Evolutionary conservation across 2,888 invertebrate species (phyloP).

Genomic region (Habroteleia sp.): DNA sequence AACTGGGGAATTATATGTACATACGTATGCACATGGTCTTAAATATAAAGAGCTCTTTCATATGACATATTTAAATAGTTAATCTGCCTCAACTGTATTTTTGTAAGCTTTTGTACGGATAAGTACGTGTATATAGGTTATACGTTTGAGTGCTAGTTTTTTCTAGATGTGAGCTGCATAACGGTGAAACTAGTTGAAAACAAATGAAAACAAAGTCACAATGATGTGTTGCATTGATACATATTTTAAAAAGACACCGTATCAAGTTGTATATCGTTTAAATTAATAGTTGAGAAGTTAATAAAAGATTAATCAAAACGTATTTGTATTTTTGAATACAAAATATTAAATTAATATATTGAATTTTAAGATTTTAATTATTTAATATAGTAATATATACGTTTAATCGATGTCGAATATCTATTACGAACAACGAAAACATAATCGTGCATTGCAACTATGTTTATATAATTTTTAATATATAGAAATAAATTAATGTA

Average conservation of each 20-base stretch:
- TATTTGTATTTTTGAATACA: too few relatives aligned
- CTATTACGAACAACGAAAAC: too few relatives aligned
- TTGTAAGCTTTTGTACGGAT: conserved; percentile 41
- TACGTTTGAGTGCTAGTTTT: conserved; percentile 13
- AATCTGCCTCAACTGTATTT: conserved; percentile 25
- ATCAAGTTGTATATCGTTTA: not conserved
- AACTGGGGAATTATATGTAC: not conserved
- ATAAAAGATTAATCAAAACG: too few relatives aligned
- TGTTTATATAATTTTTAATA: too few relatives aligned
- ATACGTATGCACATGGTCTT: conserved; percentile 1
- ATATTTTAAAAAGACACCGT: too few relatives aligned
- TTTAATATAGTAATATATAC: too few relatives aligned
- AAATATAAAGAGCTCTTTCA: conserved; percentile 7
- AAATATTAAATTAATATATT: too few relatives aligned
- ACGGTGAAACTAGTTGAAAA: too few relatives aligned
- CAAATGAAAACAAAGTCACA: not conserved
- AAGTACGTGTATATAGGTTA: conserved; percentile 28
- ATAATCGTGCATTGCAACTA: too few relatives aligned
- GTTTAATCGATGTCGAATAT: too few relatives aligned
- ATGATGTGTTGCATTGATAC: not conserved
- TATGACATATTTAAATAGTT: conserved; percentile 7
- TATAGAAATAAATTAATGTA: too few relatives aligned
- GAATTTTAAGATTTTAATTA: too few relatives aligned
- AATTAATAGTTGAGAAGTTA: not conserved
- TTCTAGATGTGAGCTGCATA: not conserved